These are phyloP conservation scores for Caenorhabditis briggsae DNA, from an alignment of 1,140 invertebrate species.

Conservation along the genomic window DNA sequence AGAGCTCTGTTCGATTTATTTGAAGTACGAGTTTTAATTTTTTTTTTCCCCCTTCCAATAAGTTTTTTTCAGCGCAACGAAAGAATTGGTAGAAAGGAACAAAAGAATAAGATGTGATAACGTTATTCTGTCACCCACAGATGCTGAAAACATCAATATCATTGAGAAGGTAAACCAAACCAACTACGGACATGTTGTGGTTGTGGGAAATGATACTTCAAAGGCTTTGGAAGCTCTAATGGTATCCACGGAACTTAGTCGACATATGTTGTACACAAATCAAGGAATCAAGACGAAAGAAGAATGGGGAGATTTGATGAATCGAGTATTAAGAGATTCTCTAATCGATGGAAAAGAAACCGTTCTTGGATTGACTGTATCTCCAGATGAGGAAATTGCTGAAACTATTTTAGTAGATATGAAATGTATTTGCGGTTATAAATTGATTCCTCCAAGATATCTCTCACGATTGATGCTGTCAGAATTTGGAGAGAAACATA, in stretches of 20 bases:
- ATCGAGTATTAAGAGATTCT: conserved; percentile 5
- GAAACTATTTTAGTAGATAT: conserved; percentile 3
- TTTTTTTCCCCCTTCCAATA: no score
- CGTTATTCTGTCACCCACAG: neutral
- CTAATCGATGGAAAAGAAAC: conserved; percentile 19
- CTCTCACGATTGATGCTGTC: conserved; percentile 18
- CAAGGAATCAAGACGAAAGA: conserved; percentile 16
- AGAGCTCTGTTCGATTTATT: conserved; percentile 15
- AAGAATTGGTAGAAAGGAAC: neutral
- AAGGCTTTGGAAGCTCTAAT: conserved; percentile 4
- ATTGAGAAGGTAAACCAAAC: conserved; percentile 9
- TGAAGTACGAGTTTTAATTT: neutral
- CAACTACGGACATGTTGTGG: neutral
- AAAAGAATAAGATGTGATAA: conserved; percentile 28
- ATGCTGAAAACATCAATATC: neutral
- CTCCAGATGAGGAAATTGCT: neutral
- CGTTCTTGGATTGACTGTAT: neutral
- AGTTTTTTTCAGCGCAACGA: neutral
- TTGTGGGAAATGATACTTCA: conserved; percentile 4
- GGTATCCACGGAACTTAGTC: neutral
- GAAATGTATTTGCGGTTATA: conserved; percentile 6
- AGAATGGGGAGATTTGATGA: conserved; percentile 15
- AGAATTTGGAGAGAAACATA: conserved; percentile 57
- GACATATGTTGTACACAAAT: neutral
- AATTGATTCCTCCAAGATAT: conserved; percentile 17